These are phyloP conservation scores for Hemaris fuciformis DNA, from an alignment of 2,888 invertebrate genomes.

Conservation along the genomic window DNA sequence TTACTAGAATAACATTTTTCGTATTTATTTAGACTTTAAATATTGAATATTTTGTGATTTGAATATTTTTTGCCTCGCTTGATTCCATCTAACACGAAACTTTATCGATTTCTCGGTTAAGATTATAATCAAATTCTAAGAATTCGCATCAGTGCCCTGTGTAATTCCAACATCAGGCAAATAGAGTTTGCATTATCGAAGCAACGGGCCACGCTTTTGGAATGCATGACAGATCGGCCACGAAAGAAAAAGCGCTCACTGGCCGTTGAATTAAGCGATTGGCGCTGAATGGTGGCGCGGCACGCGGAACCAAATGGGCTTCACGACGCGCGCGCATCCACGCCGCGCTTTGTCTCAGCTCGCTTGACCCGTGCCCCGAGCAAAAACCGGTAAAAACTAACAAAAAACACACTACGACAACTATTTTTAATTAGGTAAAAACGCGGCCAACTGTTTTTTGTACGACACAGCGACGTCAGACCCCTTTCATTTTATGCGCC, in stretches of 20 bases:
- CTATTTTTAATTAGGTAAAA: constrained; percentile 70
- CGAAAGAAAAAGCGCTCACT: constrained; percentile 68
- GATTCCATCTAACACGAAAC: neutral
- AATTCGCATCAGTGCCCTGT: neutral
- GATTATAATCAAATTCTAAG: neutral
- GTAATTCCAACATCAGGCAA: constrained; percentile 3
- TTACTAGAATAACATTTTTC: no score
- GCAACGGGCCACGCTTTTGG: constrained; percentile 40
- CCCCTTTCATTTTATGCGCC: constrained; percentile 29
- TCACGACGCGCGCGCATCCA: constrained; percentile 64
- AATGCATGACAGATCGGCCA: constrained; percentile 78
- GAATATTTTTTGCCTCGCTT: neutral
- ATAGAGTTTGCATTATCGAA: constrained; percentile 23
- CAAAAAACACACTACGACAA: constrained; percentile 53
- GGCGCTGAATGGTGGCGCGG: constrained; percentile 73
- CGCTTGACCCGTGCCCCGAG: constrained; percentile 77
- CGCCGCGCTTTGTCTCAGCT: constrained; percentile 73
- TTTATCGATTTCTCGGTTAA: neutral
- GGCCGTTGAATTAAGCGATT: constrained; percentile 78
- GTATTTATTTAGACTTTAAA: neutral
- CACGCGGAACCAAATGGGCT: constrained; percentile 72
- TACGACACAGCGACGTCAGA: constrained; percentile 39
- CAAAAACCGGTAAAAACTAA: constrained; percentile 67
- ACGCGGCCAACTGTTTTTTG: constrained; percentile 55
- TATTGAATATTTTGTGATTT: neutral